Evolutionary conservation across 2,113 vertebrate genomes (phyloP).

Genomic region (Gadus chalcogrammus): DNA sequence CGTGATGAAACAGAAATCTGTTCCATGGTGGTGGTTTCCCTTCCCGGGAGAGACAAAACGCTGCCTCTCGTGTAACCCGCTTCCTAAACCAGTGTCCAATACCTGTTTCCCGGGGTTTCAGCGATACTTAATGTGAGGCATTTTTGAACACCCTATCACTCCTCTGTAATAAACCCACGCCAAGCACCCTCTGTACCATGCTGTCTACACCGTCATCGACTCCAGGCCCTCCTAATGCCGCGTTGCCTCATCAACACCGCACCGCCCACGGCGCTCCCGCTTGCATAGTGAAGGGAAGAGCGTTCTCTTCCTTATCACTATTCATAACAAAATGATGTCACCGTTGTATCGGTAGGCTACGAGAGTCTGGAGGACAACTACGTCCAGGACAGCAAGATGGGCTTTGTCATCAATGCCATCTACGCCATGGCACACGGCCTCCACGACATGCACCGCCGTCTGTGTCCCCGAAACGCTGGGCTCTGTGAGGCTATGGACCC

Average conservation of each 20-base stretch:
- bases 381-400: slow-evolving; percentile 99
- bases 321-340: background rate
- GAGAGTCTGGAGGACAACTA: slow-evolving; percentile 96
- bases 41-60: background rate
- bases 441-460: slow-evolving; percentile 87
- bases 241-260: background rate
- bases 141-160: slow-evolving; percentile 71
- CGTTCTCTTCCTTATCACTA: slow-evolving; percentile 9
- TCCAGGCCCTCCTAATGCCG: too few species aligned
- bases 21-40: slow-evolving; percentile 50
- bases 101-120: slow-evolving; percentile 28
- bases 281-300: slow-evolving; percentile 25
- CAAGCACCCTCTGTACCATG: slow-evolving; percentile 8
- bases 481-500: slow-evolving; percentile 94
- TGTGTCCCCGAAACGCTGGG: slow-evolving; percentile 84
- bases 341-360: slow-evolving; percentile 77
- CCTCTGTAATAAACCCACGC: slow-evolving; percentile 53
- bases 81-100: slow-evolving; percentile 34
- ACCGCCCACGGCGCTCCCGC: slow-evolving; percentile 36
- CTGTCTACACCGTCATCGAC: background rate
- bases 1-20: slow-evolving; percentile 34
- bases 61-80: background rate
- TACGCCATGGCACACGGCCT: slow-evolving; percentile 97
- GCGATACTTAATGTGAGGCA: slow-evolving; percentile 14
- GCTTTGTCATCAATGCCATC: slow-evolving; percentile 98